Percentiles rank a stretch among this genome's conserved stretches.
Evolutionary conservation across 1,140 invertebrate genomes (phyloP).

Genomic region (Chironomus striatipennis): DNA sequence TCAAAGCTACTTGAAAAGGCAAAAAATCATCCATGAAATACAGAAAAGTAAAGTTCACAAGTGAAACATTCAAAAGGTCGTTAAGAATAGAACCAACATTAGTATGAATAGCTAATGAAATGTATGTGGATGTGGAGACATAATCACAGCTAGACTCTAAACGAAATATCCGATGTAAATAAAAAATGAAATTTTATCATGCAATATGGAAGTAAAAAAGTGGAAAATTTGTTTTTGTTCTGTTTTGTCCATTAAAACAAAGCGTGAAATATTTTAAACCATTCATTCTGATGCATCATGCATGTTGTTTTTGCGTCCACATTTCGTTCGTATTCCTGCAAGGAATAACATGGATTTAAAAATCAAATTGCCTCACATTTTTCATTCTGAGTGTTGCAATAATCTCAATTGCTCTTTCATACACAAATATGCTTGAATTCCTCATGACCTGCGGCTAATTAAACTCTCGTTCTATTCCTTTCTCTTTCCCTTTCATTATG

Average conservation of each 20-base stretch:
- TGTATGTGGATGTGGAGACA: no score
- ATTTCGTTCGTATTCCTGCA: background rate
- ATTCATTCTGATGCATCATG: background rate
- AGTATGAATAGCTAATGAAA: no score
- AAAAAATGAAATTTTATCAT: no score
- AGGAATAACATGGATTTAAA: background rate
- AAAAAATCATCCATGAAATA: no score
- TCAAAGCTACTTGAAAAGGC: no score
- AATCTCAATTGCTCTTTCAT: background rate
- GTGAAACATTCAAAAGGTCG: no score
- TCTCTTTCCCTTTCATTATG: background rate
- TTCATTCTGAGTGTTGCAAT: background rate
- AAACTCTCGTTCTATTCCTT: background rate
- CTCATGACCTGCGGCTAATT: background rate
- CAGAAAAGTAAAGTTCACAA: no score
- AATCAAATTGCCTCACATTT: background rate
- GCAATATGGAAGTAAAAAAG: background rate
- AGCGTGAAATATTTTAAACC: background rate
- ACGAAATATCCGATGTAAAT: no score
- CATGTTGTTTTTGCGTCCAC: no score
- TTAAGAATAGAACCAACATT: no score
- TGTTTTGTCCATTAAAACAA: background rate
- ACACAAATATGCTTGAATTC: background rate
- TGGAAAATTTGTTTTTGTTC: no score
- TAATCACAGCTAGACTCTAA: no score